Evolutionary conservation across 1,140 invertebrate genomes (phyloP).

Genomic region (Agraylea sexmaculata): DNA sequence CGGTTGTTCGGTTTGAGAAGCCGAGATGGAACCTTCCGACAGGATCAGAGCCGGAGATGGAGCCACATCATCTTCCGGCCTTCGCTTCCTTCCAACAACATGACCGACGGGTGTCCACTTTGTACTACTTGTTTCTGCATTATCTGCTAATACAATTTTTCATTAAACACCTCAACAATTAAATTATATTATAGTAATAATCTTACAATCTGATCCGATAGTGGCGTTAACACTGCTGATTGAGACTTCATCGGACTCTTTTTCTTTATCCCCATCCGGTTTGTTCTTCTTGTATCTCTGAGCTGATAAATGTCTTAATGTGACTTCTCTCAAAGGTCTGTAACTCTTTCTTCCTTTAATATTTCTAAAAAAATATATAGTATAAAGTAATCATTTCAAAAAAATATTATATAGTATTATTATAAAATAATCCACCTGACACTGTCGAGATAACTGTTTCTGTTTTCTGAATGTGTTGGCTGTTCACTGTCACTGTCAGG

Average conservation of each 20-base stretch:
- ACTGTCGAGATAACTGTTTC: no score
- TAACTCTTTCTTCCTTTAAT: slow-evolving; percentile 21
- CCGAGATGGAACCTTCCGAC: slow-evolving; percentile 3
- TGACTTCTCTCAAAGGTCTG: slow-evolving; percentile 17
- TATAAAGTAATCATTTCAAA: not conserved
- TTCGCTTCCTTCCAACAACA: slow-evolving; percentile 34
- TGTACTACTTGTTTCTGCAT: slow-evolving; percentile 7
- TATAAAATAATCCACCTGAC: slow-evolving; percentile 2
- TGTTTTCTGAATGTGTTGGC: no score
- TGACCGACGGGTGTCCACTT: slow-evolving; percentile 24
- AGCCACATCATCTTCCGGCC: slow-evolving; percentile 23
- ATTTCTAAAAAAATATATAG: slow-evolving; percentile 8
- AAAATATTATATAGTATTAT: not conserved
- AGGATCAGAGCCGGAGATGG: slow-evolving; percentile 9
- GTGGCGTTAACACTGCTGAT: slow-evolving; percentile 20
- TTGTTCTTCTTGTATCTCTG: slow-evolving; percentile 9
- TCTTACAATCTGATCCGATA: slow-evolving; percentile 15
- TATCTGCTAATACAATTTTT: slow-evolving; percentile 2
- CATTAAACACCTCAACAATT: not conserved
- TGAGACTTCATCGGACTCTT: slow-evolving; percentile 5
- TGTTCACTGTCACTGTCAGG: slow-evolving; percentile 5
- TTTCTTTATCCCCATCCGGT: not conserved
- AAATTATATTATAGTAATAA: not conserved
- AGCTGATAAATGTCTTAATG: slow-evolving; percentile 15
- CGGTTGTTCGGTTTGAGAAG: slow-evolving; percentile 5